Evolutionary conservation across 2,888 invertebrate species (phyloP), one percentile per base, ranked within the genome.

Genomic region (Lithosia quadra): DNA sequence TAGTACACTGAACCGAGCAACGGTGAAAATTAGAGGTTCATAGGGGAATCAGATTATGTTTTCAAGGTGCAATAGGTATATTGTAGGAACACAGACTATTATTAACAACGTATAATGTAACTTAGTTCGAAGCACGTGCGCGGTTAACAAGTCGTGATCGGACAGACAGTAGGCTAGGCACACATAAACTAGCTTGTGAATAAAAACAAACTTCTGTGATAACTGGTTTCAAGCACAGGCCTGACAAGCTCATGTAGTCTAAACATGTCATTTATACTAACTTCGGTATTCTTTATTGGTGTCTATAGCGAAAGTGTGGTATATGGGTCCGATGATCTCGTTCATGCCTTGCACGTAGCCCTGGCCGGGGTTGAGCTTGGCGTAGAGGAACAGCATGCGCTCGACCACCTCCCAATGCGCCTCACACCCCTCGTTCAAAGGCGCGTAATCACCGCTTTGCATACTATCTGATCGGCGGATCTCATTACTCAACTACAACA

Each of bases 361-460:
- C 88, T 99, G 99, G 0, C 99, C 99, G 0, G 99, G 99, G 95
- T 99, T 99, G 18, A 99, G 95, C 94, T 99, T 99, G 0, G 99
- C 99, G 90, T 99, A 99, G 0, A 99, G 96, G 92, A 99, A 99
- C 69, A 99, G 95, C 90, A 99, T 98, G 72, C 99, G 95, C 89
- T 99, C 99, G 0, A 99, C 98, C 5, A 99, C 99, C 93, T 99
- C 99, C 99, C 99, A 99, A 88, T 99, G 99, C 0, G 99, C 99
- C 91, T 99, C 99, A 81, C 97, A 97, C 0, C 99, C 99, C 84
- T 98, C 98, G 15, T 97, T 96, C 91, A 99, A 96, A 0, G 98
- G 98, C 1, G 96, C 97, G 87, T 98, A 98, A 91, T 97, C 98
- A 77, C 92, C 92, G 61, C 88, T 82, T 2, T 88, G 82, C 0